Evolutionary conservation across 23 tunicate species (phyloP), one percentile per base, ranked within the genome.

Genomic region (Clavelina lepadiformis): DNA sequence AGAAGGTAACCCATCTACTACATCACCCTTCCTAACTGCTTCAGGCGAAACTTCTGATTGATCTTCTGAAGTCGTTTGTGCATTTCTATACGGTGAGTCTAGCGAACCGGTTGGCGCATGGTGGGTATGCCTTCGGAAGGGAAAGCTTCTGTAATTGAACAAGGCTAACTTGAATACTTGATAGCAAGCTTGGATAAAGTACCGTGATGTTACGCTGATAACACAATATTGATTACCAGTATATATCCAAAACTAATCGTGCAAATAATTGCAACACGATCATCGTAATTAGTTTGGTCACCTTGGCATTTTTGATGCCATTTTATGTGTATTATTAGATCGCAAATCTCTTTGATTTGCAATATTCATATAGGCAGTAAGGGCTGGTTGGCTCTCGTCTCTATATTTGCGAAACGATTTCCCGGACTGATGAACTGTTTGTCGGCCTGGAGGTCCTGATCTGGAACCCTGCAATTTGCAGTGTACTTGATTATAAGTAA

Each of bases 281-380:
- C n/a, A n/a, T n/a, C n/a, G n/a, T n/a, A n/a, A n/a, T n/a, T n/a
- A n/a, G n/a, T n/a, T n/a, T 15, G 29, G 56, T 38, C n/a, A 76
- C 82, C 66, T 55, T 36, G 82, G 82, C 82, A 76, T 76, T 66
- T 50, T 56, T 15, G 80, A 70, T n/a, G 65, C 80, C 6, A 32
- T 33, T 32, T 49, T 61, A 27, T 63, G 61, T 38, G 73, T 23
- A 19, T 64, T 73, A 30, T 35, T 66, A 33, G 59, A 33, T 36
- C 66, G 24, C 71, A 54, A 3, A 8, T 31, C 71, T 35, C 18
- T 38, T 76, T 44, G 69, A 24, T 46, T 27, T 3, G 73, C 35
- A 51, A 78, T 31, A 31, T 78, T 78, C 55, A 31, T 28, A 52
- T 44, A 78, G 35, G 84, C 84, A 35, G 36, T 68, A 28, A 67